These are phyloP conservation scores for Rhaphigaster nebulosa DNA, from an alignment of 2,888 invertebrate genomes.

Conservation along the genomic window DNA sequence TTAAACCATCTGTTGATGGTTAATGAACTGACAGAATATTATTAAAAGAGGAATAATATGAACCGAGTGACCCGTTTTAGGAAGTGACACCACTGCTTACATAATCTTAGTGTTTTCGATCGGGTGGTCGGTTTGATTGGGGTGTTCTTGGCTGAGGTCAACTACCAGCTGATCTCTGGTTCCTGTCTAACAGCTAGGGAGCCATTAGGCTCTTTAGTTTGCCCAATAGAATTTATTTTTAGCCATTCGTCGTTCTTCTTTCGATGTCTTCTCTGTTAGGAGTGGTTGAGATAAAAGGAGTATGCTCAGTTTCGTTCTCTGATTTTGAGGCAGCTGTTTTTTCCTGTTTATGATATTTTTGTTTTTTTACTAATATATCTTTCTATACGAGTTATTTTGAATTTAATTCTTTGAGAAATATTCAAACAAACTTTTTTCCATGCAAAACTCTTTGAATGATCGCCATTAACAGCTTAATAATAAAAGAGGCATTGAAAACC, in stretches of 20 bases:
- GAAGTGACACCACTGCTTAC: neutral
- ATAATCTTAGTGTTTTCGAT: neutral
- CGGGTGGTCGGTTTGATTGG: neutral
- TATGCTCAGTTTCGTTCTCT: neutral
- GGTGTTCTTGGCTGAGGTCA: slow-evolving; percentile 1
- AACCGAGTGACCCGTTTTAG: neutral
- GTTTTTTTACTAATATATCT: neutral
- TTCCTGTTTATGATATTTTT: neutral
- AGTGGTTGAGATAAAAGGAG: neutral
- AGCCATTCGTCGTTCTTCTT: neutral
- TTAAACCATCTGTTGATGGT: neutral
- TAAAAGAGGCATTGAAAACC: too few relatives aligned
- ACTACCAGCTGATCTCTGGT: slow-evolving; percentile 24
- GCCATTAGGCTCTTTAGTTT: neutral
- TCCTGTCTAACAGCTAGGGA: slow-evolving; percentile 10
- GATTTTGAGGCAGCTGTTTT: neutral
- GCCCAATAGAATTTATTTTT: slow-evolving; percentile 5
- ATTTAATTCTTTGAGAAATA: too few relatives aligned
- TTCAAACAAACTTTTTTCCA: too few relatives aligned
- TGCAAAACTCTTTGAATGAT: too few relatives aligned
- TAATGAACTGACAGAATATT: neutral
- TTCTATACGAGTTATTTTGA: too few relatives aligned
- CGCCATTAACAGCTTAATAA: too few relatives aligned
- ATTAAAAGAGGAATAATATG: neutral
- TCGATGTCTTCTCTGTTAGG: neutral